Conservation (phyloP, 2,113 vertebrate genomes). For the Oostethus manadensis region DNA sequence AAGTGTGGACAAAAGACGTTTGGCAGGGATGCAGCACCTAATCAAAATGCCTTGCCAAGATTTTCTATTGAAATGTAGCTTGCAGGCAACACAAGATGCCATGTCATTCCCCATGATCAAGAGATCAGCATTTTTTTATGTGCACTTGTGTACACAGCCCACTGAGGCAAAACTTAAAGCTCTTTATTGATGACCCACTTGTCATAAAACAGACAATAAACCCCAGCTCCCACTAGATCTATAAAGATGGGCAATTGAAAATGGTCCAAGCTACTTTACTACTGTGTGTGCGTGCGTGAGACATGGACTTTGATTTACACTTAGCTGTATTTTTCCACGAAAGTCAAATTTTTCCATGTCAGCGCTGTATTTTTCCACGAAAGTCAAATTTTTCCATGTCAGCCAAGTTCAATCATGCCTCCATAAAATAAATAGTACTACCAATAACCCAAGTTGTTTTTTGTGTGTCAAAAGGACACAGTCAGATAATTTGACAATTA, state of each 20-base stretch:
- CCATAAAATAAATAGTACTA: not conserved
- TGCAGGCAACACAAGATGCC: no score
- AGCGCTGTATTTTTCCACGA: not conserved
- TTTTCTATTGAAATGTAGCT: no score
- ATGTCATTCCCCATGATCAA: no score
- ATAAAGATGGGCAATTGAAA: constrained; percentile 2
- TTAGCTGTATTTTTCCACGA: not conserved
- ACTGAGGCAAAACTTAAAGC: not conserved
- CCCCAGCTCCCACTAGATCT: not conserved
- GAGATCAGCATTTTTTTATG: no score
- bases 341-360: no score
- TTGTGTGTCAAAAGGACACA: not conserved
- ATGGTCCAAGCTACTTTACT: constrained; percentile 1
- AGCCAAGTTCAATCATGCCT: not conserved
- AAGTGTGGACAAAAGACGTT: not conserved
- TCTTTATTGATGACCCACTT: not conserved
- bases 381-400: no score
- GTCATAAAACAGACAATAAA: constrained; percentile 8
- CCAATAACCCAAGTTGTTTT: no score
- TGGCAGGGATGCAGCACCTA: not conserved
- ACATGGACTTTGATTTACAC: constrained; percentile 9
- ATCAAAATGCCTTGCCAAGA: no score
- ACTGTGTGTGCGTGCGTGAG: not conserved
- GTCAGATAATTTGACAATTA: not conserved
- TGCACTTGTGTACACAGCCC: no score